Base-by-base conservation (phyloP, 2,113 vertebrate species). In the Melanerpes formicivorus region DNA sequence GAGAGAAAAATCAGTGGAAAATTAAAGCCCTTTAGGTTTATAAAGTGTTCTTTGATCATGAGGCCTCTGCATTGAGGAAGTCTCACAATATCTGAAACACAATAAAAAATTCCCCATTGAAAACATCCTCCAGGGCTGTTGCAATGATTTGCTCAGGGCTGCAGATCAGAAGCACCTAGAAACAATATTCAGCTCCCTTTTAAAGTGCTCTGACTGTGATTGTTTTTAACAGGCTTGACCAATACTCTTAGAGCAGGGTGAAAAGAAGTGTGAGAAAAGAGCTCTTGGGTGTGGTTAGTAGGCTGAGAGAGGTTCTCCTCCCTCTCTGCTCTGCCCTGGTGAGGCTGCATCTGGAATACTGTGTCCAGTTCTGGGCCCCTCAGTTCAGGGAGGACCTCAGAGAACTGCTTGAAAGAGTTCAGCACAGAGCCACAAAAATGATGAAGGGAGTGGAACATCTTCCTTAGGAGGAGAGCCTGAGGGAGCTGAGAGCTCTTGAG, bases 91-190 rank as follows among this genome's bases (percentile, higher is more conserved):
- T 80, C 37, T 90, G 70, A 90, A 91, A 42, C 58, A 66, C 18
- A 87, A 85, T 52, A 62, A 70, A 63, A 80, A 56, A 6, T 78
- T 67, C 15, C 26, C 26, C 18, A 14, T 73, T 90, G 69, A 59
- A 93, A 94, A 75, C 16, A 14, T 86, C 64, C 54, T 50, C 40
- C 29, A 59, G 52, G 23, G 26, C 66, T 69, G 32, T 84, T 88
- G 58, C 14, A 88, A 56, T 86, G 78, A 90, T 91, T 94, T 93
- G n/a, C 66, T 78, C 40, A 62, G 81, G 86, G 80, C 69, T 88
- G 14, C 54, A 78, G 73, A 91, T 84, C 73, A 95, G 85, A 93
- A 58, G 73, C 72, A 80, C 71, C 27, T 37, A 80, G 30, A 58
- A 69, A 71, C 66, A 80, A 26, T 75, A 78, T 81, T 81, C 54